Conservation (phyloP, 2,888 invertebrate genomes). For the Athalia rosae region DNA sequence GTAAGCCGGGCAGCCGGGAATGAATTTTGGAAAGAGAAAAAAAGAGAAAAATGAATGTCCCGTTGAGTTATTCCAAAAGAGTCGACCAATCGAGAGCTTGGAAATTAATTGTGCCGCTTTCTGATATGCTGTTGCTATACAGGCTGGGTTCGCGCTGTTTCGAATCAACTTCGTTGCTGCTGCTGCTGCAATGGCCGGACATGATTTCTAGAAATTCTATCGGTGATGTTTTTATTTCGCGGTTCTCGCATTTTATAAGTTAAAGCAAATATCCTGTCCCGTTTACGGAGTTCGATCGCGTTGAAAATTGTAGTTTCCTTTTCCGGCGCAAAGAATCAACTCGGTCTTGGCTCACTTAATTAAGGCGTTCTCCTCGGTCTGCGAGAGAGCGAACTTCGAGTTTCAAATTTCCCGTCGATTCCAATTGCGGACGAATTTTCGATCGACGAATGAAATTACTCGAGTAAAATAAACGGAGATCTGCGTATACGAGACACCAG, state of each 20-base stretch:
- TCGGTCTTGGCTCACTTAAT: conserved; percentile 53
- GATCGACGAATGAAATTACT: not conserved
- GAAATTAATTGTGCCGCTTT: conserved; percentile 46
- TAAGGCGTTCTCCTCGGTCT: conserved; percentile 34
- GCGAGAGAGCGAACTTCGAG: not conserved
- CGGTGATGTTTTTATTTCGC: conserved; percentile 51
- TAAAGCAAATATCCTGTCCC: conserved; percentile 66
- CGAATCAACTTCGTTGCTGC: conserved; percentile 49
- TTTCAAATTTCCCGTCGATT: conserved; percentile 5
- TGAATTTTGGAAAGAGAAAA: conserved; percentile 1
- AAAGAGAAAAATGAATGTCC: conserved; percentile 5
- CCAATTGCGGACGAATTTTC: not conserved
- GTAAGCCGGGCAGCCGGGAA: conserved; percentile 9
- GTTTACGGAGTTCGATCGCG: conserved; percentile 54
- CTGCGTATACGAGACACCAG: too few relatives aligned
- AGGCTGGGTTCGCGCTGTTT: conserved; percentile 42
- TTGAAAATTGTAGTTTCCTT: conserved; percentile 63
- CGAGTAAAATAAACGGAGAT: not conserved
- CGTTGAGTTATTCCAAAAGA: conserved; percentile 28
- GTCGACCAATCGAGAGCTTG: conserved; percentile 35
- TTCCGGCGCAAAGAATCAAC: conserved; percentile 36
- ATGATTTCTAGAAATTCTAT: conserved; percentile 55
- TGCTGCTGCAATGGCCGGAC: conserved; percentile 55
- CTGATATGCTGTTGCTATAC: conserved; percentile 2
- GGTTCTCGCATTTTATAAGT: conserved; percentile 50